phyloP scores from a whole-genome alignment of 2,113 vertebrate genomes.

The Pao palembangensis region DNA sequence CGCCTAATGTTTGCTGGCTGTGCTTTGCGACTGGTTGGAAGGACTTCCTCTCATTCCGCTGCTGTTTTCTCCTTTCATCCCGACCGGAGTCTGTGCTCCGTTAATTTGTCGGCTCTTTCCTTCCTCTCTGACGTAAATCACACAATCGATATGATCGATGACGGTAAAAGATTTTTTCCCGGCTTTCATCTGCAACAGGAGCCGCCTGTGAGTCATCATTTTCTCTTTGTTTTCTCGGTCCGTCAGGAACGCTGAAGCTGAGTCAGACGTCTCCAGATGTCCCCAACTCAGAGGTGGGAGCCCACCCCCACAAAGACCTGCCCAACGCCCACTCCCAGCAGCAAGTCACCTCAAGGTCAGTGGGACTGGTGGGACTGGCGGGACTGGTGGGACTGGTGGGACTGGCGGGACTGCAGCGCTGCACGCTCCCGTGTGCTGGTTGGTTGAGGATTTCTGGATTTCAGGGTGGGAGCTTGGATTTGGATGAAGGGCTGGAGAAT shows the following conservation, averaged over 20 bases:
- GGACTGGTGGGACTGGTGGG: not conserved
- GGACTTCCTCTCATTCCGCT: conserved; percentile 3
- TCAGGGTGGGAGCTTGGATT: no score
- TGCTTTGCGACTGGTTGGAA: not conserved
- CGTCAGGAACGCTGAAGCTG: conserved; percentile 78
- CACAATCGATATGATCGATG: conserved; percentile 46
- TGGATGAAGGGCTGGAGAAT: no score
- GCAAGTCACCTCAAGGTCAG: conserved; percentile 80
- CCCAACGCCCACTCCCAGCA: conserved; percentile 86
- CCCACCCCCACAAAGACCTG: conserved; percentile 73
- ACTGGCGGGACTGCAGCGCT: no score
- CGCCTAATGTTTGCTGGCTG: conserved; percentile 26
- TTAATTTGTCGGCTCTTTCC: conserved; percentile 23
- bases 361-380: not conserved
- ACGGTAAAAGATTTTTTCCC: no score
- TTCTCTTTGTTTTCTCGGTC: not conserved
- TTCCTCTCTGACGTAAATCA: conserved; percentile 29
- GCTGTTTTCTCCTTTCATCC: conserved; percentile 2
- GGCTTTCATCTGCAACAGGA: not conserved
- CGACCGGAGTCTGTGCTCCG: conserved; percentile 17
- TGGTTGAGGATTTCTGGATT: no score
- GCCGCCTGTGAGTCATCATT: conserved; percentile 9
- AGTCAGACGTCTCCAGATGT: conserved; percentile 90
- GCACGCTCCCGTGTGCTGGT: no score
- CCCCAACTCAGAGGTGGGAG: conserved; percentile 68